These are phyloP conservation scores for Synanthedon vespiformis DNA, from an alignment of 2,888 invertebrate species.

Conservation along the genomic window DNA sequence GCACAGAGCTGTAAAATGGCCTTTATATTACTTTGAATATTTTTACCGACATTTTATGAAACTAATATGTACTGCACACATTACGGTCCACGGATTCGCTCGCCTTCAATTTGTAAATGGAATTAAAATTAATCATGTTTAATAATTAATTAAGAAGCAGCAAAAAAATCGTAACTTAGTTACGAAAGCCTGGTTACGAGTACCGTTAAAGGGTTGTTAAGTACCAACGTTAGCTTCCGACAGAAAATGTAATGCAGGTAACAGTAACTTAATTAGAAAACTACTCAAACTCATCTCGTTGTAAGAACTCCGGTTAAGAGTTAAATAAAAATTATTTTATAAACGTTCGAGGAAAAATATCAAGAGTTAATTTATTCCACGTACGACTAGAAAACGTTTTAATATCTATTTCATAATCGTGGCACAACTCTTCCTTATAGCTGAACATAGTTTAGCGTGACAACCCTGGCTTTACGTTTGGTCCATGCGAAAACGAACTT, in stretches of 20 bases:
- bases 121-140: too few species aligned
- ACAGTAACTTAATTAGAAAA: conserved; percentile 1
- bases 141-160: too few species aligned
- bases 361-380: conserved; percentile 23
- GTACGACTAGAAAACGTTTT: conserved; percentile 25
- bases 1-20: too few species aligned
- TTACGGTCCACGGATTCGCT: too few species aligned
- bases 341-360: conserved; percentile 7
- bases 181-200: too few species aligned
- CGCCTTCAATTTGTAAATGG: too few species aligned
- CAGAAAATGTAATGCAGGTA: conserved; percentile 3
- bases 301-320: conserved; percentile 7
- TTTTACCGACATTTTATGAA: too few species aligned
- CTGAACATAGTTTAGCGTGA: conserved; percentile 11
- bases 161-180: too few species aligned
- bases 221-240: too few species aligned
- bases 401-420: conserved; percentile 36
- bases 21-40: too few species aligned
- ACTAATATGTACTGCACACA: too few species aligned
- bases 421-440: conserved; percentile 41
- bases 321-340: conserved; percentile 2
- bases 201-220: too few species aligned
- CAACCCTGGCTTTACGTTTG: background rate
- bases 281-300: conserved; percentile 11
- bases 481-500: conserved; percentile 7